These are phyloP conservation scores for Heliopora coerulea DNA, from an alignment of 92 coral and sea anemone genomes.

Conservation along the genomic window DNA sequence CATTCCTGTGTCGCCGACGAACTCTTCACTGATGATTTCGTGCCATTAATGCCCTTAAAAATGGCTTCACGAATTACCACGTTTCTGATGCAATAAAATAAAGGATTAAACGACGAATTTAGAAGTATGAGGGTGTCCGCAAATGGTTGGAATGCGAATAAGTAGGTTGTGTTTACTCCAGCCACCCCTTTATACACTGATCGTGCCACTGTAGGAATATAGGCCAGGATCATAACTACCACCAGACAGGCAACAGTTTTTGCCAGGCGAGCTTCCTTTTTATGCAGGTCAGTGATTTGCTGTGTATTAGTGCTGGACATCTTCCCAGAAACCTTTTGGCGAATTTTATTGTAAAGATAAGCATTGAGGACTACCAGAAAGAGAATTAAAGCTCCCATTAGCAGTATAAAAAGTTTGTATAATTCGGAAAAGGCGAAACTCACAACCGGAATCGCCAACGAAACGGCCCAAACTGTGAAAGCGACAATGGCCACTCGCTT, in stretches of 20 bases:
- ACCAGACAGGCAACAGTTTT: constrained; percentile 35
- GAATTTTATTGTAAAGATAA: constrained; percentile 24
- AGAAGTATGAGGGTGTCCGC: constrained; percentile 49
- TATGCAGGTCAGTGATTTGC: background rate
- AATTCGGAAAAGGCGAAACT: constrained; percentile 9
- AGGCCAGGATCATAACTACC: constrained; percentile 35
- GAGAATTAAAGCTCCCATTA: constrained; percentile 30
- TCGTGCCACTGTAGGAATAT: constrained; percentile 38
- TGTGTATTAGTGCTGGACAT: background rate
- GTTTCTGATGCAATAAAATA: constrained; percentile 48
- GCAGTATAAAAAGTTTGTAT: constrained; percentile 6
- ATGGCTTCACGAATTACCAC: constrained; percentile 34
- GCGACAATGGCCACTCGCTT: constrained; percentile 28
- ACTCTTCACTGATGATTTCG: too few relatives aligned
- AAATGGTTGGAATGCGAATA: constrained; percentile 40
- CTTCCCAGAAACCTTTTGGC: constrained; percentile 5
- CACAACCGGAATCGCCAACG: constrained; percentile 25
- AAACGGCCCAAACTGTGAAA: constrained; percentile 37
- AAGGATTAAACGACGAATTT: constrained; percentile 47
- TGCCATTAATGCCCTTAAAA: too few relatives aligned
- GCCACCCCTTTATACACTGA: constrained; percentile 27
- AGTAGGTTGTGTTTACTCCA: constrained; percentile 38
- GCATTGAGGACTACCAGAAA: constrained; percentile 32
- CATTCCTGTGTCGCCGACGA: too few relatives aligned
- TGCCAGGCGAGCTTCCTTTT: constrained; percentile 34